A percentile compares a stretch with the other conserved stretches of the same genome.
These are phyloP conservation scores for Argyrosomus japonicus DNA, from an alignment of 2,113 vertebrate genomes.

Conservation along the genomic window DNA sequence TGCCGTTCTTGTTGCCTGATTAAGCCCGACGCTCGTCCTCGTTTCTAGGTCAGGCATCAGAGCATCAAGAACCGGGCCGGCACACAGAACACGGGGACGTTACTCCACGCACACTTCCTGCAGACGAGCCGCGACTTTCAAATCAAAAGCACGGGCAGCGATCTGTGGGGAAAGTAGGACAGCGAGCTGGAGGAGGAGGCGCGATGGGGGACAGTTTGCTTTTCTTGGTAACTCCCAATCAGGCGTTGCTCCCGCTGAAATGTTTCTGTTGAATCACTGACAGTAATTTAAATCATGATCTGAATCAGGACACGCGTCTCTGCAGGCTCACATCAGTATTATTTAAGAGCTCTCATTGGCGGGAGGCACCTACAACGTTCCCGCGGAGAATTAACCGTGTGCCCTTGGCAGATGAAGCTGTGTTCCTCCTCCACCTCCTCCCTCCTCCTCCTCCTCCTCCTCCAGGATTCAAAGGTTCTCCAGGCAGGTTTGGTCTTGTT, in stretches of 20 bases:
- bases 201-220: conserved; percentile 63
- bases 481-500: conserved; percentile 45
- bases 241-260: conserved; percentile 64
- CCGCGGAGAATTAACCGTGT: not conserved
- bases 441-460: not conserved
- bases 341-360: conserved; percentile 43
- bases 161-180: conserved; percentile 62
- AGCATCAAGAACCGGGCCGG: conserved; percentile 42
- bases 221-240: conserved; percentile 66
- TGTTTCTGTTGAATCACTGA: conserved; percentile 60
- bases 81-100: not conserved
- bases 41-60: conserved; percentile 71
- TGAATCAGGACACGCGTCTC: conserved; percentile 60
- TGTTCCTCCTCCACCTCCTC: not conserved
- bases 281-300: conserved; percentile 57
- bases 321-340: conserved; percentile 42
- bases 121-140: not conserved
- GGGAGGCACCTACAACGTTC: not conserved
- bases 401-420: not conserved
- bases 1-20: conserved; percentile 64
- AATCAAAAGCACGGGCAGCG: not conserved
- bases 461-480: not conserved
- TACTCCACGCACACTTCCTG: not conserved
- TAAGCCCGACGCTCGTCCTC: conserved; percentile 57
- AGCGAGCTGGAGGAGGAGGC: conserved; percentile 48